phyloP scores from a whole-genome alignment of 2,113 vertebrate genomes.

The Jacana jacana region DNA sequence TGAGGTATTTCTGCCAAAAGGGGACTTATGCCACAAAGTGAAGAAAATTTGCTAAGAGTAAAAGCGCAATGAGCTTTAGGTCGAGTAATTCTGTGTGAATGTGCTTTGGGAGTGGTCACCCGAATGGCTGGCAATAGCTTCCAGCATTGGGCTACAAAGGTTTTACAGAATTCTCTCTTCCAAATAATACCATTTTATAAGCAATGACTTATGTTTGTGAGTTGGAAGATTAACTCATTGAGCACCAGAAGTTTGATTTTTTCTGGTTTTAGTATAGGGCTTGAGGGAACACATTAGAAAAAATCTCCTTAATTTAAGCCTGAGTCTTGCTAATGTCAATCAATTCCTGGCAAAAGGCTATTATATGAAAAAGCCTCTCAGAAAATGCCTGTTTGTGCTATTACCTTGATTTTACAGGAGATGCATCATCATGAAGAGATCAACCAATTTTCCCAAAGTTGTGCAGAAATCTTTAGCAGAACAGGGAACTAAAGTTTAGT shows the following conservation, averaged over 20 bases:
- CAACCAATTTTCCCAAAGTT: neutral
- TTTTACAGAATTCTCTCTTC: neutral
- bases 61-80: neutral
- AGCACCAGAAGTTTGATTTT: neutral
- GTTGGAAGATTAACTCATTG: neutral
- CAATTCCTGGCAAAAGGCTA: neutral
- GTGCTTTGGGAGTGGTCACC: neutral
- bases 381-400: neutral
- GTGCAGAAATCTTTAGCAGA: neutral
- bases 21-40: neutral
- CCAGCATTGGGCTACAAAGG: neutral
- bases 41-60: neutral
- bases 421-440: neutral
- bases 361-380: too few relatives aligned
- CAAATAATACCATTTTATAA: neutral
- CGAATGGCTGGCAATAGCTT: neutral
- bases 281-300: neutral
- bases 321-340: neutral
- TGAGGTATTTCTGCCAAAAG: neutral
- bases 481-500: neutral
- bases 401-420: neutral
- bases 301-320: neutral
- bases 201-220: neutral
- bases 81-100: neutral
- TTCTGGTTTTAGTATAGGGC: neutral